Percentiles rank a stretch among this genome's conserved stretches.
These are phyloP conservation scores for Acanthosepion esculentum DNA, from an alignment of 2,888 invertebrate species.

Conservation along the genomic window DNA sequence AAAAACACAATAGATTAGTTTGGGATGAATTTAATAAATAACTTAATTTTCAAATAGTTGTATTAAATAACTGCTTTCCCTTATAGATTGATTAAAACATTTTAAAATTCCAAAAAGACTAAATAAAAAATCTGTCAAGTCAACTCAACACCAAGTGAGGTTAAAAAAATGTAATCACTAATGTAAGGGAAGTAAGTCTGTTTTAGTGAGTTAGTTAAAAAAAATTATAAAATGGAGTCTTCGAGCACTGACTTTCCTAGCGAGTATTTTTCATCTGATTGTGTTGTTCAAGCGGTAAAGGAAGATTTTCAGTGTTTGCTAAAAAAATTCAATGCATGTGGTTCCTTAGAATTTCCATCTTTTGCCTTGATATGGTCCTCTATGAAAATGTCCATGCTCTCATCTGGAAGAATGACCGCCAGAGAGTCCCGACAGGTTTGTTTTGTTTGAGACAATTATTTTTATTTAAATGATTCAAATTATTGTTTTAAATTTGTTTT, in stretches of 20 bases:
- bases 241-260: too few species aligned
- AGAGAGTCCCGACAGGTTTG: not conserved
- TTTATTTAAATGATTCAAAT: too few species aligned
- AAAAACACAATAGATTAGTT: too few species aligned
- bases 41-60: too few species aligned
- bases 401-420: not conserved
- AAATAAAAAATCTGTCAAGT: too few species aligned
- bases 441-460: not conserved
- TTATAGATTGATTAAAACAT: too few species aligned
- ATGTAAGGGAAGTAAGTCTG: not conserved
- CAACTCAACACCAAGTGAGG: too few species aligned
- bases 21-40: too few species aligned
- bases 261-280: not conserved
- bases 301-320: not conserved
- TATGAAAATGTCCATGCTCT: not conserved
- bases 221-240: not conserved
- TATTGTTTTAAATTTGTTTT: too few species aligned
- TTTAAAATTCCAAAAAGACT: too few species aligned
- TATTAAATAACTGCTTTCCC: too few species aligned
- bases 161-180: too few species aligned
- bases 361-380: not conserved
- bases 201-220: not conserved
- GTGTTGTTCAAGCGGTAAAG: not conserved
- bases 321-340: not conserved
- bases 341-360: not conserved